phyloP scores from a whole-genome alignment of 2,113 vertebrate species.

The Nettapus auritus region DNA sequence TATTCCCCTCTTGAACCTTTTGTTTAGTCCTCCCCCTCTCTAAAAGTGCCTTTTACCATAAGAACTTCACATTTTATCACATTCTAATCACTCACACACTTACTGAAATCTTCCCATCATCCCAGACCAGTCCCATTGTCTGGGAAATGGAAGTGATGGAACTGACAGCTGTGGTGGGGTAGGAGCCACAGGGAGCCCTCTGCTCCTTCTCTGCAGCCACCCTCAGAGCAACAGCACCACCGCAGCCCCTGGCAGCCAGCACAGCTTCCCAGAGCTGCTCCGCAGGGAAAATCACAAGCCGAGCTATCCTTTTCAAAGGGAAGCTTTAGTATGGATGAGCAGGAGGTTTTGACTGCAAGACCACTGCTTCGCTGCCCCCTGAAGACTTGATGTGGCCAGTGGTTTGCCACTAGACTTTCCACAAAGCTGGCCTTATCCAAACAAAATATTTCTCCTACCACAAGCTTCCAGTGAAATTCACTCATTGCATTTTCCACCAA shows the following conservation, averaged over 20 bases:
- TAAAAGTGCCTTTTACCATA: background rate
- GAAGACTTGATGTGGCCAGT: constrained; percentile 36
- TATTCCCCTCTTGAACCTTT: background rate
- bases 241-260: background rate
- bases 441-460: background rate
- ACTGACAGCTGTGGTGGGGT: background rate
- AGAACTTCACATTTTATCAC: background rate
- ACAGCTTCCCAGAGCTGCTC: background rate
- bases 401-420: constrained; percentile 34
- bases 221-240: accelerated
- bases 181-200: background rate
- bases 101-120: background rate
- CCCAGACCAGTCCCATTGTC: background rate
- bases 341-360: constrained; percentile 21
- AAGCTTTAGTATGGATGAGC: background rate
- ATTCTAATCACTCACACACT: background rate
- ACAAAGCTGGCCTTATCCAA: background rate
- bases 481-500: background rate
- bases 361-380: background rate
- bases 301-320: background rate
- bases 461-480: background rate
- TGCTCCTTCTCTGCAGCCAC: background rate
- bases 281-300: background rate
- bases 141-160: background rate
- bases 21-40: accelerated